Conservation (phyloP, 2,113 vertebrate genomes). For the Epinephelus lanceolatus region DNA sequence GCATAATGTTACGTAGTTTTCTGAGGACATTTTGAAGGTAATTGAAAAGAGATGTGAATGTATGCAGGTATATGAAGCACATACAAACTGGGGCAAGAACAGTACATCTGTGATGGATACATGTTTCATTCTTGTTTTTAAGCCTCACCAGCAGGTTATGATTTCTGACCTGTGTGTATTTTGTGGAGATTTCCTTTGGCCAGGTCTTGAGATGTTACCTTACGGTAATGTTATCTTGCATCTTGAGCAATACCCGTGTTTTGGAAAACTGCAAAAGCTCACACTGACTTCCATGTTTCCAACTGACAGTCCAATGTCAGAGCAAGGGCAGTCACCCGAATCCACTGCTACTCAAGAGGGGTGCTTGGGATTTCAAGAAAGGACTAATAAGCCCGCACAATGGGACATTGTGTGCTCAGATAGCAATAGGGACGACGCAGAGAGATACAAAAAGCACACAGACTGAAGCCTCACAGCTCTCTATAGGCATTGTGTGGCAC, state of each 20-base stretch:
- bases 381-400: slow-evolving; percentile 64
- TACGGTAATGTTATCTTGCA: slow-evolving; percentile 1
- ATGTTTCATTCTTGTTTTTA: background rate
- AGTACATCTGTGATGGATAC: background rate
- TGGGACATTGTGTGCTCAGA: slow-evolving; percentile 62
- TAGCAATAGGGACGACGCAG: slow-evolving; percentile 57
- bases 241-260: slow-evolving; percentile 28
- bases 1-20: background rate
- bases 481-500: slow-evolving; percentile 58
- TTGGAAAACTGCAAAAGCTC: slow-evolving; percentile 31
- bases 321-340: slow-evolving; percentile 60
- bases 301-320: slow-evolving; percentile 53
- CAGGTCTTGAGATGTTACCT: background rate
- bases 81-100: background rate
- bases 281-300: slow-evolving; percentile 24
- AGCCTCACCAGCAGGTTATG: slow-evolving; percentile 16
- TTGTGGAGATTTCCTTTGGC: slow-evolving; percentile 6
- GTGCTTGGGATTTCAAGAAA: slow-evolving; percentile 68
- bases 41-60: background rate
- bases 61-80: background rate
- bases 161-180: slow-evolving; percentile 10
- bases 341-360: slow-evolving; percentile 54
- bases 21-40: background rate
- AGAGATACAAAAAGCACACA: slow-evolving; percentile 62
- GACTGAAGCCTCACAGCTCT: slow-evolving; percentile 53